Conservation (phyloP, 2,888 invertebrate genomes). For the Andrena dorsata region DNA sequence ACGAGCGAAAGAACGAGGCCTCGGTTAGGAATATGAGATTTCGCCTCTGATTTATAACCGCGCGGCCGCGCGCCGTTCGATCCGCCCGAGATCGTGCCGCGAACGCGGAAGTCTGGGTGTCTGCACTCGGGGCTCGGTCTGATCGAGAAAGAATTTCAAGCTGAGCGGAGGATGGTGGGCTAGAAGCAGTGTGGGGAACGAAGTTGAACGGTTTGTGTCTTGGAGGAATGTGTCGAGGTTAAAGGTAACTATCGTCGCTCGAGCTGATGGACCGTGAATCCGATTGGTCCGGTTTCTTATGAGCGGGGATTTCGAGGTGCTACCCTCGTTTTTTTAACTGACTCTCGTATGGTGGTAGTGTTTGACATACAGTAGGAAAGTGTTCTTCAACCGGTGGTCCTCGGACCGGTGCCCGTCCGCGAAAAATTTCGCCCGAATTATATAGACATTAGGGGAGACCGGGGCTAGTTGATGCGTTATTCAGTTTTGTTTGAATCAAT, state of each 20-base stretch:
- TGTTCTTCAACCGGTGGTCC: too few relatives aligned
- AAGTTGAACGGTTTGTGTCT: not conserved
- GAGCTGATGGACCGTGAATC: not conserved
- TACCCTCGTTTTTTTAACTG: too few relatives aligned
- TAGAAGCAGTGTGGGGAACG: not conserved
- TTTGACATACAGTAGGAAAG: too few relatives aligned
- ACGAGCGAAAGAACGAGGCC: conserved; percentile 49
- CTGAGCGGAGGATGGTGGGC: not conserved
- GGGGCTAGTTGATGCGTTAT: too few relatives aligned
- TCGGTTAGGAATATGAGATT: conserved; percentile 52
- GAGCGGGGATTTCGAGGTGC: too few relatives aligned
- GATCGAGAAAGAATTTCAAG: not conserved
- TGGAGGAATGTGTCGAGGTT: not conserved
- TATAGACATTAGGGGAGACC: too few relatives aligned
- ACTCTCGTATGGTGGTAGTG: too few relatives aligned
- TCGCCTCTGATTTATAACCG: conserved; percentile 51
- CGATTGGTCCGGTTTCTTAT: not conserved
- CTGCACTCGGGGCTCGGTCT: not conserved
- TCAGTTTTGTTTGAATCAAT: too few relatives aligned
- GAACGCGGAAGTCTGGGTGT: conserved; percentile 1
- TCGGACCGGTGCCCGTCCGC: too few relatives aligned
- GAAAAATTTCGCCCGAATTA: too few relatives aligned
- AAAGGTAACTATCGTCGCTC: not conserved
- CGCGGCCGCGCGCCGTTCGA: not conserved
- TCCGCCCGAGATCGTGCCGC: not conserved